These are phyloP conservation scores for Carapus acus DNA, from an alignment of 2,797 vertebrate species.

Conservation along the genomic window DNA sequence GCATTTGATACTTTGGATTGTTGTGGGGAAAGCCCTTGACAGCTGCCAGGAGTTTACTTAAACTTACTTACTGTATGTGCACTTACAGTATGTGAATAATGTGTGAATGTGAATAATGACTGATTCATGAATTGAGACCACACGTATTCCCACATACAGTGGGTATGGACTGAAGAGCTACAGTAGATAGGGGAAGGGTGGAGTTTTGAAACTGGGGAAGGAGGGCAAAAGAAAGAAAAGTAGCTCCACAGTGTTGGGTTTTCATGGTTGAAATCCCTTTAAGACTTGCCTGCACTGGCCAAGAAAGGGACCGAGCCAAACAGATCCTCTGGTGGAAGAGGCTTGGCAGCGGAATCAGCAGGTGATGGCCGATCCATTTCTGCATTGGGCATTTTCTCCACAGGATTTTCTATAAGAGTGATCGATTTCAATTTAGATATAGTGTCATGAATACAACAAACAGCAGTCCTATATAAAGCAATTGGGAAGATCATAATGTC, in stretches of 20 bases:
- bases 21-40: no score
- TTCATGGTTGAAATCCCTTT: slow-evolving; percentile 62
- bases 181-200: neutral
- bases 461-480: no score
- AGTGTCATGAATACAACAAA: no score
- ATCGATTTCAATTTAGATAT: neutral
- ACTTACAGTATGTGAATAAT: no score
- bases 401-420: slow-evolving; percentile 78
- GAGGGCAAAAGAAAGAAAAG: slow-evolving; percentile 20
- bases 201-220: no score
- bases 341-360: slow-evolving; percentile 56
- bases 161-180: slow-evolving; percentile 11
- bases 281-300: slow-evolving; percentile 97
- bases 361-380: slow-evolving; percentile 58
- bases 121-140: no score
- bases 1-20: no score
- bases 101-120: no score
- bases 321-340: slow-evolving; percentile 82
- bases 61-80: no score
- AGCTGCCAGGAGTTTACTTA: slow-evolving; percentile 2
- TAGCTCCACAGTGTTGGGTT: slow-evolving; percentile 66
- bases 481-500: no score
- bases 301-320: slow-evolving; percentile 94
- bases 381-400: slow-evolving; percentile 74
- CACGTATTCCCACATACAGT: no score